phyloP scores from a whole-genome alignment of 2,888 invertebrate species.

The Platynereis dumerilii region DNA sequence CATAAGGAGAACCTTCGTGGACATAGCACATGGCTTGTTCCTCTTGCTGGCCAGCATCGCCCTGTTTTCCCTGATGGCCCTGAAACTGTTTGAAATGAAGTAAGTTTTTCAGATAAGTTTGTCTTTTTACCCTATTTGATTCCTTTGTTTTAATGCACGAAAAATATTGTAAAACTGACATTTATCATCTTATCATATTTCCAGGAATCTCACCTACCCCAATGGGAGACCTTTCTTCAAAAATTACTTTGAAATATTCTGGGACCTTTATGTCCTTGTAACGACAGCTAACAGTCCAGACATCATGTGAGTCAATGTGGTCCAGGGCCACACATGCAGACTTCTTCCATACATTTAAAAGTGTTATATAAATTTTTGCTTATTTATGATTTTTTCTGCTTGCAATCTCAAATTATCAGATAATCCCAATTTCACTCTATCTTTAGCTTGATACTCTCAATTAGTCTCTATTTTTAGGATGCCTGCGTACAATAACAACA shows the following conservation, averaged over 20 bases:
- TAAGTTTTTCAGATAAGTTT: constrained; percentile 36
- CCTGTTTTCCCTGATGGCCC: constrained; percentile 64
- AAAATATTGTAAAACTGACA: too few relatives aligned
- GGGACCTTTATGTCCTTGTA: constrained; percentile 65
- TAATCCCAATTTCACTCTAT: too few relatives aligned
- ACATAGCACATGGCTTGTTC: constrained; percentile 63
- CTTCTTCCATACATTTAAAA: too few relatives aligned
- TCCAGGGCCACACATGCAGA: too few relatives aligned
- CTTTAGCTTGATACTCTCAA: too few relatives aligned
- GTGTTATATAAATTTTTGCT: too few relatives aligned
- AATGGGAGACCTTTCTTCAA: constrained; percentile 63
- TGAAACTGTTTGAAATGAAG: constrained; percentile 64
- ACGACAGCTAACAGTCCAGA: constrained; percentile 67
- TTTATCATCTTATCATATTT: too few relatives aligned
- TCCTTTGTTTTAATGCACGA: too few relatives aligned
- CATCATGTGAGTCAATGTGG: constrained; percentile 59
- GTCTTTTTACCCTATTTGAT: too few relatives aligned
- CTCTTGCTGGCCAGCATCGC: constrained; percentile 63
- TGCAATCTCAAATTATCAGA: too few relatives aligned
- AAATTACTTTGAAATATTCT: constrained; percentile 63
- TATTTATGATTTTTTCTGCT: too few relatives aligned
- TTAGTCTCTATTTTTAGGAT: constrained; percentile 62
- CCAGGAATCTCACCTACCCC: constrained; percentile 50
- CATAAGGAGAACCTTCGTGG: constrained; percentile 64
- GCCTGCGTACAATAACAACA: constrained; percentile 64